Base-by-base conservation (phyloP, 1,140 invertebrate species). In the Papilio machaon region DNA sequence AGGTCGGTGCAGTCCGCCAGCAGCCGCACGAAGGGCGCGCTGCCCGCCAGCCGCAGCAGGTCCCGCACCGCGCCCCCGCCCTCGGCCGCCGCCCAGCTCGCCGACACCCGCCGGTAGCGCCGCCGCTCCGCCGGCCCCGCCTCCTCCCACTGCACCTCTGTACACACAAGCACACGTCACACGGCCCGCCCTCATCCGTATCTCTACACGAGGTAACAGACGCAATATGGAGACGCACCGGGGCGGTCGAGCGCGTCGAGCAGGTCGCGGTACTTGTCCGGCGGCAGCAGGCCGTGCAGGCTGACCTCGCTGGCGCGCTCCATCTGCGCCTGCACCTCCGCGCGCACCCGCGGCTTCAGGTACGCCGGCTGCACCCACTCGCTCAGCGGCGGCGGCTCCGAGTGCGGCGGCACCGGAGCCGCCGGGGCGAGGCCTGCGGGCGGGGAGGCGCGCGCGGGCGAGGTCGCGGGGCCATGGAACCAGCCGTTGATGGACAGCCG, bases 401-500 rank as follows among this genome's bases (percentile, higher is more conserved):
- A 8, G 81, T 86, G 85, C 15, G 84, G 86, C 70, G 73, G 46
- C 13, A 75, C 70, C 13, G 74, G 83, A 73, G 76, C 46, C 78
- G 43, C 60, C 49, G 80, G 23, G 54, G 54, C 43, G 64, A 75
- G 70, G 43, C 80, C 54, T 43, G 82, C 75, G 47, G 60, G 47
- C 49, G 77, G 74, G 38, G 81, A 46, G 82, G 82, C 80, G 70
- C 82, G 13, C 83, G 82, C 81, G 84, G 82, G 49, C 58, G 79
- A 75, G 11, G 87, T 82, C 73, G 85, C 85, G 1, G 94, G 95
- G 2, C 96, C 96, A 89, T 97, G 96, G 89, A 97, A 97, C 97
- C 97, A 97, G 54, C 97, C 97, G 85, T 97, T 97, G 73, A 97
- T 96, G 19, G 96, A 96, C 81, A 97, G 95, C 67, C 97, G 95